A percentile compares a stretch with the other conserved stretches of the same genome.
phyloP scores from a whole-genome alignment of 1,140 invertebrate genomes.

The Elymnias hypermnestra region DNA sequence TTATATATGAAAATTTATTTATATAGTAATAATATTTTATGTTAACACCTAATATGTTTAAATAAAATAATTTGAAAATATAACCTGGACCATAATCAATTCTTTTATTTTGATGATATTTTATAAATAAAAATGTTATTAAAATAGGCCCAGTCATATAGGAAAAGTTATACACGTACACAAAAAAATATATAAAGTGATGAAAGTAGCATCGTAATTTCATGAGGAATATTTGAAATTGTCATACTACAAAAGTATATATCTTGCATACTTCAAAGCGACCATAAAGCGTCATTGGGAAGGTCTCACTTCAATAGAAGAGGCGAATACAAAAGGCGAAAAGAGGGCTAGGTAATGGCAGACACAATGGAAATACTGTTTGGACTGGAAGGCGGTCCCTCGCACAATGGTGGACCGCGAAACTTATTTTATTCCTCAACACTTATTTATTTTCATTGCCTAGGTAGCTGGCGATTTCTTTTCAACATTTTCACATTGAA shows the following conservation, averaged over 20 bases:
- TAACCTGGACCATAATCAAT: no score
- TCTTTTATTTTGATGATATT: no score
- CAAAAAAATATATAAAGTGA: no score
- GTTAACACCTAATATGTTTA: no score
- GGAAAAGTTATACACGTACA: no score
- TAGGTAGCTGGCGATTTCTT: constrained; percentile 29
- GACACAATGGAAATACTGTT: constrained; percentile 70
- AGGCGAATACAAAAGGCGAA: constrained; percentile 66
- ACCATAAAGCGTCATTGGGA: constrained; percentile 67
- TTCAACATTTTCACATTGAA: constrained; percentile 34
- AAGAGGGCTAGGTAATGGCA: constrained; percentile 71
- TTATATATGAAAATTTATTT: no score
- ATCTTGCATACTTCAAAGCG: constrained; percentile 69
- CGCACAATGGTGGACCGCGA: constrained; percentile 59
- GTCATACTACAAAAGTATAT: constrained; percentile 27
- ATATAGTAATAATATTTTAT: no score
- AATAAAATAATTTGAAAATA: no score
- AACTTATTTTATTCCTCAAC: constrained; percentile 68
- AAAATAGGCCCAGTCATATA: no score
- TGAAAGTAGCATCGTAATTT: no score
- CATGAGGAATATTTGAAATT: constrained; percentile 27
- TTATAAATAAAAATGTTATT: no score
- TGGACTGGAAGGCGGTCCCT: constrained; percentile 60
- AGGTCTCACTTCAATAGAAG: constrained; percentile 70
- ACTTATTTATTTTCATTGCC: constrained; percentile 63